phyloP scores from a whole-genome alignment of 2,797 vertebrate genomes.

The Mormyrops boulengeri region DNA sequence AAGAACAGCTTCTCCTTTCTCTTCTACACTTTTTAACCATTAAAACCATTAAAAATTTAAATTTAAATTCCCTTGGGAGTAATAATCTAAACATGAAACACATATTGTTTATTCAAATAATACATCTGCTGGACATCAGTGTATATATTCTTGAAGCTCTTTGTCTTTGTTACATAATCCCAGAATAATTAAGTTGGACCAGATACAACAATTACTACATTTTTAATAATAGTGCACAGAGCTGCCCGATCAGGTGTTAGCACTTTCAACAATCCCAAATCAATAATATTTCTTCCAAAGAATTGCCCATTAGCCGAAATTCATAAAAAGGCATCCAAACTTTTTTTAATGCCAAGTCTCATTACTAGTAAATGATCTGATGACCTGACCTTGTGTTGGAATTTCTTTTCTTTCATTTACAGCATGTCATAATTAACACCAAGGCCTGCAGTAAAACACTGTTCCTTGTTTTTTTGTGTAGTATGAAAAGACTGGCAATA shows the following conservation, averaged over 20 bases:
- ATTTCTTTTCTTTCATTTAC: conserved; percentile 50
- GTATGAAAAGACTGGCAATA: conserved; percentile 12
- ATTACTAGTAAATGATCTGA: conserved; percentile 33
- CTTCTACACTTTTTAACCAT: neutral
- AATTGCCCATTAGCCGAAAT: neutral
- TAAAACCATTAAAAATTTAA: neutral
- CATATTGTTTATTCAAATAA: neutral
- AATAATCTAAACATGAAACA: neutral
- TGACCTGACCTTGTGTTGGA: conserved; percentile 53
- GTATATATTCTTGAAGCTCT: neutral
- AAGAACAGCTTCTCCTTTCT: neutral
- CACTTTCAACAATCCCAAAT: neutral
- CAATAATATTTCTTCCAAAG: neutral
- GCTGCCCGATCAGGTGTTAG: neutral
- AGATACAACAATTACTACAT: neutral
- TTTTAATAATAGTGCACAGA: neutral
- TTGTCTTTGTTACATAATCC: neutral
- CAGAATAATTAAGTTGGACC: neutral
- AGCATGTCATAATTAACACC: conserved; percentile 43
- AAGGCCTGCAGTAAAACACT: conserved; percentile 42
- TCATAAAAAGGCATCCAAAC: neutral
- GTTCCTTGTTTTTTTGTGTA: conserved; percentile 22
- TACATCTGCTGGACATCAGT: neutral
- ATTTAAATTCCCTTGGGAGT: neutral
- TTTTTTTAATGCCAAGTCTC: conserved; percentile 4